These are phyloP conservation scores for Noturus placidus DNA, from an alignment of 2,113 vertebrate species.

Conservation along the genomic window DNA sequence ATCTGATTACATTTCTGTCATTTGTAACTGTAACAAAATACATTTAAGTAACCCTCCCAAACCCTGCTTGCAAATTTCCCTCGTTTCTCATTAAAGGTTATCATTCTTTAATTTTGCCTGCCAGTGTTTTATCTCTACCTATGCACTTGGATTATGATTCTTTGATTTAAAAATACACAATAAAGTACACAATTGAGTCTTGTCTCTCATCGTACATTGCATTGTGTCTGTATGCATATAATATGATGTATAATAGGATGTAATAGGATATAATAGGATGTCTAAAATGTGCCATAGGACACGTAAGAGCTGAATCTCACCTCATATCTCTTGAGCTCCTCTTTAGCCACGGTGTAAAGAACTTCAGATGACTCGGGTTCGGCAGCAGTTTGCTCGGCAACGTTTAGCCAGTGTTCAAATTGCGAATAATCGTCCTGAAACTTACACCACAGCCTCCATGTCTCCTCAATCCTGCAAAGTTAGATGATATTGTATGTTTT, in stretches of 20 bases:
- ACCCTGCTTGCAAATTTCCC: background rate
- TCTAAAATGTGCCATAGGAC: background rate
- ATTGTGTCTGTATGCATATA: too few species aligned
- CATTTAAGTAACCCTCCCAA: too few species aligned
- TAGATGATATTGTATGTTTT: background rate
- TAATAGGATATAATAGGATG: background rate
- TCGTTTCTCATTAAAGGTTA: background rate
- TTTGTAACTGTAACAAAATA: too few species aligned
- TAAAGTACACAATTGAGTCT: background rate
- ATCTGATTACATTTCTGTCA: too few species aligned
- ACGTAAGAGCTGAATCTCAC: constrained; percentile 61
- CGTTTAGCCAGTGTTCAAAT: constrained; percentile 91
- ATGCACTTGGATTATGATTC: background rate
- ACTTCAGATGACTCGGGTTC: constrained; percentile 86
- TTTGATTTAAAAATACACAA: background rate
- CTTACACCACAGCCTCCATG: constrained; percentile 89
- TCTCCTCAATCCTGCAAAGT: constrained; percentile 87
- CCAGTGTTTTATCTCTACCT: background rate
- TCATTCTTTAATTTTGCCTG: background rate
- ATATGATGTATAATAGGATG: too few species aligned
- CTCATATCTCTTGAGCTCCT: constrained; percentile 95
- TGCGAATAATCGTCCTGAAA: constrained; percentile 89
- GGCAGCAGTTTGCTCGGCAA: constrained; percentile 79
- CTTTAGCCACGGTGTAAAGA: constrained; percentile 83
- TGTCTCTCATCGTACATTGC: background rate